A percentile compares a stretch with the other conserved stretches of the same genome.
These are phyloP conservation scores for Ctenosaura bakeri DNA, from an alignment of 2,797 vertebrate species.

Conservation along the genomic window DNA sequence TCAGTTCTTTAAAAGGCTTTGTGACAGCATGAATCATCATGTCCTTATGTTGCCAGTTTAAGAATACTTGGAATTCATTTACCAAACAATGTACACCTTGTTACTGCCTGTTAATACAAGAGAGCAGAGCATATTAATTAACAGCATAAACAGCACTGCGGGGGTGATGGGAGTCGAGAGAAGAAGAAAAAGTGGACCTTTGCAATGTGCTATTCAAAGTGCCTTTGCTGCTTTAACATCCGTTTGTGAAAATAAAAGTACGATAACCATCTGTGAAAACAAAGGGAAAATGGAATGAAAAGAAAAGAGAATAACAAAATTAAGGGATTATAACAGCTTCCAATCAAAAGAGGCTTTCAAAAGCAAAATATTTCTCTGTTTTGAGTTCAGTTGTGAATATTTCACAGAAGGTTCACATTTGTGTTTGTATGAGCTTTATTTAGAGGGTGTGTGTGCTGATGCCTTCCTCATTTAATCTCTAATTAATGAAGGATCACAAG, in stretches of 20 bases:
- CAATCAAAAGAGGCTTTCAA: neutral
- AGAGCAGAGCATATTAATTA: neutral
- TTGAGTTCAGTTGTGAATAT: neutral
- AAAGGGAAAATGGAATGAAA: constrained; percentile 4
- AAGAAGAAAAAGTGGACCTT: no score
- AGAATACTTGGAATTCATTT: neutral
- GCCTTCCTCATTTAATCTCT: neutral
- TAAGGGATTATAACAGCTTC: neutral
- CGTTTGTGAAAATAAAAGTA: neutral
- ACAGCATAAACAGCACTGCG: neutral
- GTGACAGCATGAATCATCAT: neutral
- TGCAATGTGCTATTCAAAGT: neutral
- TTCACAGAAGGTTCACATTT: constrained; percentile 10
- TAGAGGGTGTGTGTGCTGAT: no score
- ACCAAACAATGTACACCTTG: neutral
- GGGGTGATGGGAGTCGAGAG: no score
- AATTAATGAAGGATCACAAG: neutral
- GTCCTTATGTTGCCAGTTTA: neutral
- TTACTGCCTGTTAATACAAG: neutral
- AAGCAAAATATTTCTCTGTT: neutral
- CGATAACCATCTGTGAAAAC: neutral
- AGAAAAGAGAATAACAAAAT: neutral
- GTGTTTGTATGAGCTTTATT: neutral
- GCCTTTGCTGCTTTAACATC: neutral
- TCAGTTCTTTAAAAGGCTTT: neutral